Conservation (phyloP, 2,113 vertebrate genomes). For the Calypte anna region DNA sequence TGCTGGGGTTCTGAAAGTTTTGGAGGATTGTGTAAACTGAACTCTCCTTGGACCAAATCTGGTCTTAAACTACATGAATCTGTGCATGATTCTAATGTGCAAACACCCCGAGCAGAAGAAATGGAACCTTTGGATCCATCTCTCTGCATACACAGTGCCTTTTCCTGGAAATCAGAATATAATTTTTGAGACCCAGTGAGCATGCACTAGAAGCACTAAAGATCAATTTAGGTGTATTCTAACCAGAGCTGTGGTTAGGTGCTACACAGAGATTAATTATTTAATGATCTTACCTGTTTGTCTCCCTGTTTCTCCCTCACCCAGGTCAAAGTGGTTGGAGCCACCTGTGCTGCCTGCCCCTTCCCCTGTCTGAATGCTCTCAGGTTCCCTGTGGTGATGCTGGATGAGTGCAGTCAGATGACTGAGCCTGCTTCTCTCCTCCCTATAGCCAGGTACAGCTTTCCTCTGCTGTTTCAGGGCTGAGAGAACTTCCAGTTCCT, state of each 20-base stretch:
- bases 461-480: not conserved
- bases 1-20: not conserved
- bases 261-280: not conserved
- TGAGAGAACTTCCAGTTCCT: not conserved
- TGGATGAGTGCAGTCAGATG: conserved; percentile 85
- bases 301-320: not conserved
- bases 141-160: not conserved
- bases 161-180: not conserved
- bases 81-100: not conserved
- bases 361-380: conserved; percentile 78
- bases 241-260: rapidly evolving
- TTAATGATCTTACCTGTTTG: not conserved
- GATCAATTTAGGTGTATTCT: not conserved
- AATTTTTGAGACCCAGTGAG: not conserved
- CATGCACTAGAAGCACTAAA: not conserved
- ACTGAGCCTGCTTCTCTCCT: conserved; percentile 82
- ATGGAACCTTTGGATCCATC: not conserved
- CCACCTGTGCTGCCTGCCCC: conserved; percentile 81
- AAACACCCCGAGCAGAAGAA: not conserved
- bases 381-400: conserved; percentile 79
- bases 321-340: conserved; percentile 80
- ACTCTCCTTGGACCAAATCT: not conserved
- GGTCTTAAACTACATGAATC: not conserved
- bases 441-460: conserved; percentile 79
- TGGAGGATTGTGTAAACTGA: not conserved